Base-by-base conservation (phyloP, 2,888 invertebrate species). In the Parnassius orleans region DNA sequence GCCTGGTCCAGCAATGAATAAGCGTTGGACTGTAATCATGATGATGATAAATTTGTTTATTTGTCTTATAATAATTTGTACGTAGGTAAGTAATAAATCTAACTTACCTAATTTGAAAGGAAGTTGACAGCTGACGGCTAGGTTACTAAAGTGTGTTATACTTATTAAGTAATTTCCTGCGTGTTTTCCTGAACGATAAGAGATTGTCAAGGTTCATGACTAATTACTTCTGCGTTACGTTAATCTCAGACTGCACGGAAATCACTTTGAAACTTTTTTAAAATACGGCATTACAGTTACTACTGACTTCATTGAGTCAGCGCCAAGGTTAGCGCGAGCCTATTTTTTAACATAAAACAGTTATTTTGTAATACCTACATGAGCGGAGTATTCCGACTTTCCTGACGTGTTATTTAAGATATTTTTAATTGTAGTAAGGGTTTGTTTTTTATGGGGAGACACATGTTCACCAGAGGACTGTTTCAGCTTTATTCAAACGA, bases 101-200 rank as follows among this genome's bases (percentile, higher is more conserved):
- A 33, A 33, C 33, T 7, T 7, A 33, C 7, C 7, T 33, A 5
- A 33, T 55, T 55, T 43, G 15, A 43, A 51, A 46, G 57, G 50
- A 64, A 60, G 53, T 55, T 33, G 48, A 57, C 14, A 44, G 42
- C 47, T 53, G 57, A 60, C 53, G 48, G 56, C 43, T 48, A 53
- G 57, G 24, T 59, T 53, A 61, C 57, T 60, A 53, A 63, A 64
- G 58, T 65, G 9, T 46, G 64, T 67, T 65, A 60, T 66, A 69
- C 64, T 60, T 66, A 69, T 72, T 71, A 64, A 69, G 68, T 68
- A 71, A 71, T 75, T 72, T 73, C 72, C 74, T 71, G 68, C 69
- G 71, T 73, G 69, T 75, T 75, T 74, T 72, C 74, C 75, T 73
- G 70, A 71, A 70, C 72, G 72, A 74, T 73, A 74, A 73, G 74